Percentiles rank a stretch among this genome's conserved stretches.
Evolutionary conservation across 1,140 invertebrate genomes (phyloP).

Genomic region (Sitodiplosis mosellana): DNA sequence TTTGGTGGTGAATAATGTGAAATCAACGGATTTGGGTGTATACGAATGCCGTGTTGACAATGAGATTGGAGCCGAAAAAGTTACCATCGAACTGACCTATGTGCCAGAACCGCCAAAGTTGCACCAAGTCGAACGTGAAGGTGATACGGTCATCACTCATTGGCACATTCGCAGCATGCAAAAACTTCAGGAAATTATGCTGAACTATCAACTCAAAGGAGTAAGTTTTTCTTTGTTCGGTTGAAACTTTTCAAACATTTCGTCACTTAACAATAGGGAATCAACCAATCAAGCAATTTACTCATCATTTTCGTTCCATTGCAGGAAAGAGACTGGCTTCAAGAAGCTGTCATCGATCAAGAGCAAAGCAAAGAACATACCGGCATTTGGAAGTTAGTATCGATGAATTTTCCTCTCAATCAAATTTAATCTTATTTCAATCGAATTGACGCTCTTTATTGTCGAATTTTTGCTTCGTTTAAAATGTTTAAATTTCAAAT

Average conservation of each 20-base stretch:
- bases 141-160: slow-evolving; percentile 14
- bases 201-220: slow-evolving; percentile 17
- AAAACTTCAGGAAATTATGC: slow-evolving; percentile 17
- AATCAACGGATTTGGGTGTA: slow-evolving; percentile 14
- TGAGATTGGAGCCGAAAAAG: slow-evolving; percentile 12
- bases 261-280: too few relatives aligned
- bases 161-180: slow-evolving; percentile 21
- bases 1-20: slow-evolving; percentile 12
- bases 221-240: slow-evolving; percentile 7
- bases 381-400: background rate
- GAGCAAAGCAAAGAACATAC: background rate
- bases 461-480: too few relatives aligned
- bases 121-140: slow-evolving; percentile 13
- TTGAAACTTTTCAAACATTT: too few relatives aligned
- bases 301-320: too few relatives aligned
- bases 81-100: slow-evolving; percentile 14
- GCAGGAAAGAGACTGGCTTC: background rate
- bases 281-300: too few relatives aligned
- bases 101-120: slow-evolving; percentile 19
- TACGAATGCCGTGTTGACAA: slow-evolving; percentile 18
- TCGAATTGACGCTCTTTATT: too few relatives aligned
- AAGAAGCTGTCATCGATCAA: background rate
- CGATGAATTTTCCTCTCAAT: background rate
- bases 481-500: too few relatives aligned
- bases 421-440: too few relatives aligned